phyloP scores from a whole-genome alignment of 2,797 vertebrate genomes.

The Tamandua tetradactyla region DNA sequence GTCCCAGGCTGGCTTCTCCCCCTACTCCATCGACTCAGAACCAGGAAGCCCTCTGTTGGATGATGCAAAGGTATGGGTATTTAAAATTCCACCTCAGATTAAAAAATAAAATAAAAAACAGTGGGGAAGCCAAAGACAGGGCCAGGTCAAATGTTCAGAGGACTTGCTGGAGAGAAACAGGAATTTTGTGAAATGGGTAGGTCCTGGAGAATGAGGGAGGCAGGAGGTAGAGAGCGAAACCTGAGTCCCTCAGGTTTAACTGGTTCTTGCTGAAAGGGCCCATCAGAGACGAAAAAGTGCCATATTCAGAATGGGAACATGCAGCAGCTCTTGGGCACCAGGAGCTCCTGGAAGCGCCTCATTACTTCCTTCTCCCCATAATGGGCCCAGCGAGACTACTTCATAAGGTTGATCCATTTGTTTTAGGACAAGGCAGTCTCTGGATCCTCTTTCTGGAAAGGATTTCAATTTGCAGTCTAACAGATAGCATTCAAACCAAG shows the following conservation, averaged over 20 bases:
- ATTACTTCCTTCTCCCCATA: background rate
- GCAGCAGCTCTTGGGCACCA: background rate
- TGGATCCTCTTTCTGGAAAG: slow-evolving; percentile 63
- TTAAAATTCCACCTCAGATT: background rate
- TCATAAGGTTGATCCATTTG: background rate
- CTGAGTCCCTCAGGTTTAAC: background rate
- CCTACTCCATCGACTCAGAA: slow-evolving; percentile 97
- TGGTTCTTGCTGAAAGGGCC: background rate
- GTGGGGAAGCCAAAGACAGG: background rate
- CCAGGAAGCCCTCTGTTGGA: slow-evolving; percentile 95
- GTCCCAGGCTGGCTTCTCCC: slow-evolving; percentile 94
- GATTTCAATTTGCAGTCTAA: slow-evolving; percentile 45
- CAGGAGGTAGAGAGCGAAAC: background rate
- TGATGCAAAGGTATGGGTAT: slow-evolving; percentile 86
- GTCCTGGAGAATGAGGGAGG: background rate
- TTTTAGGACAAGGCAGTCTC: slow-evolving; percentile 22
- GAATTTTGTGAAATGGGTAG: background rate
- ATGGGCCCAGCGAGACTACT: slow-evolving; percentile 53
- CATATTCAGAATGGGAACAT: background rate
- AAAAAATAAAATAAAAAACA: background rate
- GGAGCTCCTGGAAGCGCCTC: slow-evolving; percentile 15
- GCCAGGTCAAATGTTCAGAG: background rate
- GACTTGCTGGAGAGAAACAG: background rate
- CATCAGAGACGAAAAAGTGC: background rate
- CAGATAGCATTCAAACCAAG: slow-evolving; percentile 41